Evolutionary conservation across 1,140 invertebrate species (phyloP).

Genomic region (Drosophila sulfurigaster): DNA sequence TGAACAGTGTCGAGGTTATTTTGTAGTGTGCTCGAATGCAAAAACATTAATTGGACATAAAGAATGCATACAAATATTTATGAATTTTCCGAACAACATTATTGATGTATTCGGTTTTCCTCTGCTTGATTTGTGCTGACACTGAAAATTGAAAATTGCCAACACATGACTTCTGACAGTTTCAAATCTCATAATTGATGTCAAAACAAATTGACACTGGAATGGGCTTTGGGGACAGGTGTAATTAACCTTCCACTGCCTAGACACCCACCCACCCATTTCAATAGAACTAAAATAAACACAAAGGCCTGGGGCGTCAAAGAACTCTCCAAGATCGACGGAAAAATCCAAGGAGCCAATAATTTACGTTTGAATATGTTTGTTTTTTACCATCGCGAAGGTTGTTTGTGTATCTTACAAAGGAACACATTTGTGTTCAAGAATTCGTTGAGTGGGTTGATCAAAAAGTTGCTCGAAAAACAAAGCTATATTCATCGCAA

Average conservation of each 20-base stretch:
- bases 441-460: constrained; percentile 21
- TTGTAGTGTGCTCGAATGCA: constrained; percentile 55
- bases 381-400: constrained; percentile 57
- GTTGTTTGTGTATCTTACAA: constrained; percentile 46
- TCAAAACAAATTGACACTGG: constrained; percentile 68
- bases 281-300: not conserved
- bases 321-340: constrained; percentile 64
- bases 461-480: constrained; percentile 31
- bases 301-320: constrained; percentile 21
- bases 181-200: constrained; percentile 57
- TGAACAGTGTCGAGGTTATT: constrained; percentile 68
- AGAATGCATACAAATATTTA: constrained; percentile 42
- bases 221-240: constrained; percentile 56
- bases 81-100: constrained; percentile 34
- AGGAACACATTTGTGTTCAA: constrained; percentile 33
- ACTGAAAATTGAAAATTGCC: constrained; percentile 37
- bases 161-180: constrained; percentile 31
- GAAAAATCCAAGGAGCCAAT: constrained; percentile 57
- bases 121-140: constrained; percentile 46
- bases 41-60: constrained; percentile 51
- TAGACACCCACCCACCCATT: constrained; percentile 1
- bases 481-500: not conserved
- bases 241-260: constrained; percentile 67
- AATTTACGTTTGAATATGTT: constrained; percentile 62
- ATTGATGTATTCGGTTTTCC: constrained; percentile 60